Evolutionary conservation across 2,888 invertebrate genomes (phyloP).

Genomic region (Chrysina gloriosa): DNA sequence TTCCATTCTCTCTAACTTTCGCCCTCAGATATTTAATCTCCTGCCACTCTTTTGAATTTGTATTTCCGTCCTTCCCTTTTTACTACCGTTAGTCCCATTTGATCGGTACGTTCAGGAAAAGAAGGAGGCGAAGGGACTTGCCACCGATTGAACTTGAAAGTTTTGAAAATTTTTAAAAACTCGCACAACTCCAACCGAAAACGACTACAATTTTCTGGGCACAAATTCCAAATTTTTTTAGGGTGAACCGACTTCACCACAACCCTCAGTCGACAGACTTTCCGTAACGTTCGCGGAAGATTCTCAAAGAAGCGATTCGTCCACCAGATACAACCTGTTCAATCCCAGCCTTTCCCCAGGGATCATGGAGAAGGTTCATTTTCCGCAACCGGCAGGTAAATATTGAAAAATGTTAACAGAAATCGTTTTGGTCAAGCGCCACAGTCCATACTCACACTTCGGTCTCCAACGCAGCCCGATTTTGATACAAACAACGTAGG

Average conservation of each 20-base stretch:
- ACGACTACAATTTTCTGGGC: constrained; percentile 30
- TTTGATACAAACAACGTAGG: no score
- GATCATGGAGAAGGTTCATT: constrained; percentile 58
- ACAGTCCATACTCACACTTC: no score
- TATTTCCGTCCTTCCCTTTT: no score
- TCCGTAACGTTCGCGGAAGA: constrained; percentile 79
- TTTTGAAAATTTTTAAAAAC: no score
- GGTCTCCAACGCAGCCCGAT: no score
- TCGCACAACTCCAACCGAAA: not conserved
- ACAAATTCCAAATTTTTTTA: constrained; percentile 47
- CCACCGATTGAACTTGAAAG: no score
- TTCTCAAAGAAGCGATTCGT: constrained; percentile 56
- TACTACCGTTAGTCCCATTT: no score
- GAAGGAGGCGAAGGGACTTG: not conserved
- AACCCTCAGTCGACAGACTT: constrained; percentile 76
- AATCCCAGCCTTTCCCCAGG: constrained; percentile 43
- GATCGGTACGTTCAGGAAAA: not conserved
- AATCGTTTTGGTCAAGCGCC: no score
- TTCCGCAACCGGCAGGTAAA: constrained; percentile 52
- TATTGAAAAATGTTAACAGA: not conserved
- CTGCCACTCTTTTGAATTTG: no score
- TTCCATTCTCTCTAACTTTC: no score
- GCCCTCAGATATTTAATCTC: no score
- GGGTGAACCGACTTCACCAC: constrained; percentile 74
- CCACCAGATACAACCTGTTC: constrained; percentile 43